Conservation (phyloP, 2,888 invertebrate genomes). For the Netelia inedita region DNA sequence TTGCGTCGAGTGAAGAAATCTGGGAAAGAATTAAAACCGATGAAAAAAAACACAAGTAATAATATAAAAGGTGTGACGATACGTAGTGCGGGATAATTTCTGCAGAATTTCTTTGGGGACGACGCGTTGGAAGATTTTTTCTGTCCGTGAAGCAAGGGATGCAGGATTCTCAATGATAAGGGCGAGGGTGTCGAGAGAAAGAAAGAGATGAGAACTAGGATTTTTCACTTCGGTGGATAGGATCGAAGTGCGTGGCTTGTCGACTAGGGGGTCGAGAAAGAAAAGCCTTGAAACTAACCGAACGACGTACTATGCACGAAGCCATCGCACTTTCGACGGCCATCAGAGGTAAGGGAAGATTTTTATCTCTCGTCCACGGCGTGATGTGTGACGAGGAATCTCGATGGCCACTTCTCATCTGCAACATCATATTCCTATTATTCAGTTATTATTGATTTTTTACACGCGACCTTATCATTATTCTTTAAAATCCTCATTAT, state of each 20-base stretch:
- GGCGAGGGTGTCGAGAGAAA: conserved; percentile 10
- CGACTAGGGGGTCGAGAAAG: conserved; percentile 22
- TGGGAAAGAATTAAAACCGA: background rate
- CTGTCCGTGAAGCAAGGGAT: background rate
- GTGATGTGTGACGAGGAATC: background rate
- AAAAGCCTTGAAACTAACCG: conserved; percentile 28
- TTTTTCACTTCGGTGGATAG: conserved; percentile 48
- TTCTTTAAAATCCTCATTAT: background rate
- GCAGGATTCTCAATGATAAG: background rate
- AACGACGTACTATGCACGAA: conserved; percentile 52
- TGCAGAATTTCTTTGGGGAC: background rate
- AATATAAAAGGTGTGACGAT: background rate
- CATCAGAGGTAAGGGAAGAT: conserved; percentile 45
- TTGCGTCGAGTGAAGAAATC: background rate
- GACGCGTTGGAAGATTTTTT: background rate
- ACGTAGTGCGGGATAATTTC: background rate
- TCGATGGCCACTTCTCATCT: background rate
- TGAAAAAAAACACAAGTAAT: background rate
- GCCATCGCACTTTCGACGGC: conserved; percentile 38
- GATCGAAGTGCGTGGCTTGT: conserved; percentile 44
- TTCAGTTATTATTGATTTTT: background rate
- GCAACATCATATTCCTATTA: background rate
- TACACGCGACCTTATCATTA: background rate
- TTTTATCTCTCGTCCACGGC: background rate
- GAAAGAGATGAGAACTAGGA: conserved; percentile 18